Conservation (phyloP, 2,888 invertebrate species). For the Minunthozetes semirufus region DNA sequence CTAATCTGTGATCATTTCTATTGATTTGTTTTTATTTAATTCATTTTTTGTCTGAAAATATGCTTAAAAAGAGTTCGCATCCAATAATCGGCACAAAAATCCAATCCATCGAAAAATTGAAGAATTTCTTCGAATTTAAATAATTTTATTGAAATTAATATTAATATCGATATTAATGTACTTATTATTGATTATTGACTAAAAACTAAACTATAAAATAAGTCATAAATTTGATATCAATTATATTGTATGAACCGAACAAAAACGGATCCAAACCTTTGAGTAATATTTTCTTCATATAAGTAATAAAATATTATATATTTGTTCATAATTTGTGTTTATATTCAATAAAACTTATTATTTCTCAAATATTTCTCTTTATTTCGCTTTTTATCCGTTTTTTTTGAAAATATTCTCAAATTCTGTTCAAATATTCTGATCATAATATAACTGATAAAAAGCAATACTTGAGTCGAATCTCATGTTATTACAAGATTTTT, state of each 20-base stretch:
- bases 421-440: too few relatives aligned
- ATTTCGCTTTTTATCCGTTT: background rate
- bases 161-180: background rate
- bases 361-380: background rate
- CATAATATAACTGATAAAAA: too few relatives aligned
- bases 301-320: background rate
- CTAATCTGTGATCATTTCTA: conserved; percentile 19
- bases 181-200: too few relatives aligned
- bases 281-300: conserved; percentile 3
- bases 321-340: conserved; percentile 19
- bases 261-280: background rate
- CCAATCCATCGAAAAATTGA: background rate
- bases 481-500: too few relatives aligned
- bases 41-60: conserved; percentile 10
- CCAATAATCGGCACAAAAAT: background rate
- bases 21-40: conserved; percentile 10
- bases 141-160: background rate
- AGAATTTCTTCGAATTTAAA: background rate
- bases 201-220: background rate
- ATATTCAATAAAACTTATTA: conserved; percentile 12
- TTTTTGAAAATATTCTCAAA: background rate
- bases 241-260: too few relatives aligned
- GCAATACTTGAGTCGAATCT: too few relatives aligned
- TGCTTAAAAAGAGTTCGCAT: conserved; percentile 15
- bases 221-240: conserved; percentile 1